phyloP scores from a whole-genome alignment of 2,113 vertebrate species.

The Tetrax tetrax region DNA sequence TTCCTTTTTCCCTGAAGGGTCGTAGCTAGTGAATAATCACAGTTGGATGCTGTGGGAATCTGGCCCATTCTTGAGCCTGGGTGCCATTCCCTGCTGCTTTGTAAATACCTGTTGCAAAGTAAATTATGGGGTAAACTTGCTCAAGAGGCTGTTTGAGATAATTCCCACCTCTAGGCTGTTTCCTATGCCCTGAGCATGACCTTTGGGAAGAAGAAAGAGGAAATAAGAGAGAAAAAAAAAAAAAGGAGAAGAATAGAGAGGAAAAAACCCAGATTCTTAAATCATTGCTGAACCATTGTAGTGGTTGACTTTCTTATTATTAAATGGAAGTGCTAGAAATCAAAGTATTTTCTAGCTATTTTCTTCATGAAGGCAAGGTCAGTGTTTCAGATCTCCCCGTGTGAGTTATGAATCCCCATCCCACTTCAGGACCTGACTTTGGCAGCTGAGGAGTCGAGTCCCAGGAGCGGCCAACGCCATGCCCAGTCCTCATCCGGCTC shows the following conservation, averaged over 20 bases:
- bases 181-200: background rate
- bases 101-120: background rate
- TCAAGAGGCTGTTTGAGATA: background rate
- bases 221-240: background rate
- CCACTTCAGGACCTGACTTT: too few species aligned
- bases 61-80: background rate
- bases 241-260: background rate
- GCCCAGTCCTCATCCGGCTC: fast-evolving
- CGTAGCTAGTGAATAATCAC: background rate
- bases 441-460: background rate
- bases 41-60: background rate
- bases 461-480: fast-evolving
- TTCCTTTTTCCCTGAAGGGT: background rate
- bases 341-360: background rate
- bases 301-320: background rate
- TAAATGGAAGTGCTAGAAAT: background rate
- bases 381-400: background rate
- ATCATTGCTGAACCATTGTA: background rate
- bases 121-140: background rate
- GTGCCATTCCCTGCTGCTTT: constrained; percentile 17
- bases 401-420: background rate
- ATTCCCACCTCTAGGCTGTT: background rate
- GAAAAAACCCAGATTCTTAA: fast-evolving
- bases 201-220: background rate
- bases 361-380: background rate